Evolutionary conservation across 2,113 vertebrate species (phyloP), one percentile per base, ranked within the genome.

Genomic region (Aptenodytes forsteri): DNA sequence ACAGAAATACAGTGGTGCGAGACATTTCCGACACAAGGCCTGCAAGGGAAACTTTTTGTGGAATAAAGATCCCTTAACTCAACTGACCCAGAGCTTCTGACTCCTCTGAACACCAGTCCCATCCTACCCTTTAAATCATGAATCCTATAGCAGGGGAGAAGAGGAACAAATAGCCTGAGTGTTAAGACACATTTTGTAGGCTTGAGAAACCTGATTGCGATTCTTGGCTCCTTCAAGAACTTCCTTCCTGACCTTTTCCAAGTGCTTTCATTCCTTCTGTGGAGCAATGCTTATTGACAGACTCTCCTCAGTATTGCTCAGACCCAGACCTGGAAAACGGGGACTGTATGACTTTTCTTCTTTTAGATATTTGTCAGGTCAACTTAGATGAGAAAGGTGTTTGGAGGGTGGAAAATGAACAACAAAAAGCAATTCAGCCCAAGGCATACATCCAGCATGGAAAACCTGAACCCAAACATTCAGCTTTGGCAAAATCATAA

Each of bases 221-320:
- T 92, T 92, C 67, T 96, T 92, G 76, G 83, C 91, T 96, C 32
- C 29, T 61, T 22, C n/a, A 83, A 83, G 30, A 70, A 61, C 75
- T 88, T 92, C 70, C 40, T 95, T 89, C 78, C 56, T 91, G 79
- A 61, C 1, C 1, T 93, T 90, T 96, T 95, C 58, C 36, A 42
- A 95, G 58, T 62, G 76, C 25, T 89, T 89, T 86, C 36, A 80
- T 77, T 90, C n/a, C 46, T 93, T 77, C 83, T 92, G 59, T 87
- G 80, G 64, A 80, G 58, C 58, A 83, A 58, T 73, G 46, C 36
- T 73, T 95, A 83, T 50, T 87, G 86, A 89, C 83, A 84, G 27
- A 62, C 18, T 80, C 29, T 91, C 26, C 62, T 86, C 46, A 44
- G 50, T 66, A 44, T 73, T 84, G 64, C 77, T 89, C 66, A 86